phyloP scores from a whole-genome alignment of 2,113 vertebrate species.

The Arothron firmamentum region DNA sequence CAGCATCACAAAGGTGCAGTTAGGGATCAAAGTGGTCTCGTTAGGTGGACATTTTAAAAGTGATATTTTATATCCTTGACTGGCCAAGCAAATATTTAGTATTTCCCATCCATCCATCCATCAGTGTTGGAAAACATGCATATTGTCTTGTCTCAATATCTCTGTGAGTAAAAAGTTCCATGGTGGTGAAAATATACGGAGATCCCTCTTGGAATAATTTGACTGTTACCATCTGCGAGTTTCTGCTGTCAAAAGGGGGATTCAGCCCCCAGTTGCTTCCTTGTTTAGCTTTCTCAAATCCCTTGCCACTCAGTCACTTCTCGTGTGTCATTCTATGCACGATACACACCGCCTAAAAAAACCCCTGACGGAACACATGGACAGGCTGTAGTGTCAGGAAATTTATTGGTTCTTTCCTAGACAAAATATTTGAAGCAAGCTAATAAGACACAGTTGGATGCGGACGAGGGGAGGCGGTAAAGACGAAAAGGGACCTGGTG shows the following conservation, averaged over 20 bases:
- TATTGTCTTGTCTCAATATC: not conserved
- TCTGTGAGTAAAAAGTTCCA: conserved; percentile 15
- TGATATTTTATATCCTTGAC: not conserved
- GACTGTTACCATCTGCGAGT: conserved; percentile 53
- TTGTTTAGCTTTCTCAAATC: conserved; percentile 43
- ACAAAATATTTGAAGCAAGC: conserved; percentile 74
- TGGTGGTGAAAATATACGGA: conserved; percentile 21
- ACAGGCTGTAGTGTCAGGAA: conserved; percentile 49
- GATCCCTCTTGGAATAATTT: conserved; percentile 23
- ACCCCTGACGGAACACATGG: conserved; percentile 19
- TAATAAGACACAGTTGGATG: conserved; percentile 58
- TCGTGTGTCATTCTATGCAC: conserved; percentile 20
- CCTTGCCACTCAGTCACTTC: conserved; percentile 34
- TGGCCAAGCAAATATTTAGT: not conserved
- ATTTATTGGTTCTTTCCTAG: conserved; percentile 69
- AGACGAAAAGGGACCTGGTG: conserved; percentile 4
- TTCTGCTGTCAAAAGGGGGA: conserved; percentile 42
- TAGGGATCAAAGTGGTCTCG: too few relatives aligned
- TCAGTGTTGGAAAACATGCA: not conserved
- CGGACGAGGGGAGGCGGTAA: conserved; percentile 4
- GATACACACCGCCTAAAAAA: conserved; percentile 9
- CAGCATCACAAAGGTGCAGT: too few relatives aligned
- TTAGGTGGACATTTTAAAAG: not conserved
- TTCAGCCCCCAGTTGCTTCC: conserved; percentile 39
- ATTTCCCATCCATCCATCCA: not conserved